A percentile compares a stretch with the other conserved stretches of the same genome.
Conservation (phyloP, 1,140 invertebrate species). For the Drosophila rhopaloa region DNA sequence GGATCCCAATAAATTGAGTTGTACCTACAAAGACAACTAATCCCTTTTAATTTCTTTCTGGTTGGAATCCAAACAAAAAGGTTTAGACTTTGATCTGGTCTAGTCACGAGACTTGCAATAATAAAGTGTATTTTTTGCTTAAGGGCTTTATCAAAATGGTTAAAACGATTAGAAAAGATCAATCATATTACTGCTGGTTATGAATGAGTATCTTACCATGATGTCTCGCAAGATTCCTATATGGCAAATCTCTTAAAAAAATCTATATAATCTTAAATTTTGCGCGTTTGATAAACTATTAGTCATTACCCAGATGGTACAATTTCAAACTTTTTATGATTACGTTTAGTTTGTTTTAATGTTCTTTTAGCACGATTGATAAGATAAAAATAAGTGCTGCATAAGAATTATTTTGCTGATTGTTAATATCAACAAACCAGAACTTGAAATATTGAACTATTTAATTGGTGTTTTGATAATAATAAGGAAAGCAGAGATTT, state of each 20-base stretch:
- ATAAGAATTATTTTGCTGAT: neutral
- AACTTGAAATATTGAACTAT: too few relatives aligned
- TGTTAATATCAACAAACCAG: neutral
- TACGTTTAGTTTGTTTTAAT: neutral
- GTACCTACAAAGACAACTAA: slow-evolving; percentile 12
- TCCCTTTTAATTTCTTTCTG: neutral
- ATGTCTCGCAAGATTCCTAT: neutral
- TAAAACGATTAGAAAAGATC: too few relatives aligned
- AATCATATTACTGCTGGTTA: too few relatives aligned
- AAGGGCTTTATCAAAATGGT: too few relatives aligned
- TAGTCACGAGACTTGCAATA: neutral
- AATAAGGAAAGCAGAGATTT: too few relatives aligned
- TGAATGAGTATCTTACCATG: neutral
- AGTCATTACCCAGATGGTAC: too few relatives aligned
- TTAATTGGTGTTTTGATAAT: too few relatives aligned
- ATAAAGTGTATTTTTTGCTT: neutral
- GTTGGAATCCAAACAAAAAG: neutral
- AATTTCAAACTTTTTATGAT: neutral
- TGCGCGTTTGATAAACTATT: too few relatives aligned
- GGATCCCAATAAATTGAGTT: slow-evolving; percentile 31
- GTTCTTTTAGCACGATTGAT: neutral
- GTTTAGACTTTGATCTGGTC: too few relatives aligned
- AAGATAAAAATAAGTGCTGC: neutral
- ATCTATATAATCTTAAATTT: too few relatives aligned
- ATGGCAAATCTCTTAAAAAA: neutral